Evolutionary conservation across 2,888 invertebrate species (phyloP).

Genomic region (Drosophila prolongata): DNA sequence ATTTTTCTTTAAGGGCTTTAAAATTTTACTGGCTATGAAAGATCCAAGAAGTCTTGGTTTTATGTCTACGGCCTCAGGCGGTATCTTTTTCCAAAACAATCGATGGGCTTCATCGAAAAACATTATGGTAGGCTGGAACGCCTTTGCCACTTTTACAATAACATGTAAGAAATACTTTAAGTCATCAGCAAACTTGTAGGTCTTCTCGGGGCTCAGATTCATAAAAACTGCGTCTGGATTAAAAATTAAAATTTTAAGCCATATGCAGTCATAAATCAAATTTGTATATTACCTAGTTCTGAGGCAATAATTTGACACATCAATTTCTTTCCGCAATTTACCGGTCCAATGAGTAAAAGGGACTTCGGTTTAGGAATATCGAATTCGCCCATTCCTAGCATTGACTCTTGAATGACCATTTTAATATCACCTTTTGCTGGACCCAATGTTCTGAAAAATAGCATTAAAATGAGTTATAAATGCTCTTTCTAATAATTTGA

Average conservation of each 20-base stretch:
- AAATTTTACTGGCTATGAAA: conserved; percentile 85
- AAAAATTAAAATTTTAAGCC: no score
- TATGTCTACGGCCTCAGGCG: conserved; percentile 79
- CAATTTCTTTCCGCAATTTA: conserved; percentile 88
- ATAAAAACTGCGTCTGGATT: conserved; percentile 86
- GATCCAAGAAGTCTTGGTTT: conserved; percentile 86
- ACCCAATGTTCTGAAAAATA: conserved; percentile 65
- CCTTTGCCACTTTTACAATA: conserved; percentile 87
- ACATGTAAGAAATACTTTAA: conserved; percentile 87
- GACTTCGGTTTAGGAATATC: conserved; percentile 85
- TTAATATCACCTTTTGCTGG: conserved; percentile 86
- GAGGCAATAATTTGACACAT: conserved; percentile 89
- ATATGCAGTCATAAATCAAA: not conserved
- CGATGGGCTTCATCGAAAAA: conserved; percentile 86
- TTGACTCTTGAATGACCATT: conserved; percentile 85
- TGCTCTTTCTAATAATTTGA: no score
- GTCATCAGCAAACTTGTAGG: conserved; percentile 86
- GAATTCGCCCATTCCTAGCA: conserved; percentile 83
- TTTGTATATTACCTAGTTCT: conserved; percentile 85
- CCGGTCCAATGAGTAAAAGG: conserved; percentile 88
- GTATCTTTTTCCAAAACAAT: conserved; percentile 86
- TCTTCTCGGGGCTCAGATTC: conserved; percentile 88
- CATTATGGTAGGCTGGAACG: conserved; percentile 87
- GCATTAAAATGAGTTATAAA: no score
- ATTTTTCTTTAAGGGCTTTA: conserved; percentile 86